Evolutionary conservation across 1,140 invertebrate species (phyloP).

Genomic region (Melanaphis sacchari): DNA sequence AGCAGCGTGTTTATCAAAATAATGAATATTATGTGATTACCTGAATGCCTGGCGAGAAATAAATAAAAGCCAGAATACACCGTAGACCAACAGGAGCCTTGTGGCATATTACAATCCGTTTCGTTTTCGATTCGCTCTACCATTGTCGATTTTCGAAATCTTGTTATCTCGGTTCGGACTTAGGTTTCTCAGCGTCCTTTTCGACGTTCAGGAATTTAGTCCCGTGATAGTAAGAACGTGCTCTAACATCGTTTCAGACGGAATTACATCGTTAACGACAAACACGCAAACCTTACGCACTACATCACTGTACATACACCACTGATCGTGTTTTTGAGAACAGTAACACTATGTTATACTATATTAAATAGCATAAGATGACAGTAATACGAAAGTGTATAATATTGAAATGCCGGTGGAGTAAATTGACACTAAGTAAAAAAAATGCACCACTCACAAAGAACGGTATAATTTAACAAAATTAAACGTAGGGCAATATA

Average conservation of each 20-base stretch:
- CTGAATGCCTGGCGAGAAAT: conserved; percentile 56
- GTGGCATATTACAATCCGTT: conserved; percentile 50
- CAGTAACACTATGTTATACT: not conserved
- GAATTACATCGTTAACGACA: conserved; percentile 26
- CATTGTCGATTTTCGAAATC: not conserved
- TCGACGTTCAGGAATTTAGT: conserved; percentile 2
- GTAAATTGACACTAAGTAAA: not conserved
- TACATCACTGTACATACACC: conserved; percentile 12
- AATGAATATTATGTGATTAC: conserved; percentile 13
- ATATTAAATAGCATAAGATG: not conserved
- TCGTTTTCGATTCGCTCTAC: conserved; percentile 41
- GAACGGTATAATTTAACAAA: not conserved
- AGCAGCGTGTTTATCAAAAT: not conserved
- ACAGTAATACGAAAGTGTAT: not conserved
- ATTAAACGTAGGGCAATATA: not conserved
- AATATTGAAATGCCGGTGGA: not conserved
- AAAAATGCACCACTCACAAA: not conserved
- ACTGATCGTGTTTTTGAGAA: not conserved
- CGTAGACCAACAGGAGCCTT: conserved; percentile 51
- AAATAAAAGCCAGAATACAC: conserved; percentile 53
- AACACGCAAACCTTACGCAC: conserved; percentile 22
- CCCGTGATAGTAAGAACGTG: conserved; percentile 12
- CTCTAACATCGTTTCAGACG: conserved; percentile 8
- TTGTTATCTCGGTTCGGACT: not conserved
- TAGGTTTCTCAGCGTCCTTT: not conserved